Base-by-base conservation (phyloP, 2,888 invertebrate genomes). In the Pterostichus madidus region DNA sequence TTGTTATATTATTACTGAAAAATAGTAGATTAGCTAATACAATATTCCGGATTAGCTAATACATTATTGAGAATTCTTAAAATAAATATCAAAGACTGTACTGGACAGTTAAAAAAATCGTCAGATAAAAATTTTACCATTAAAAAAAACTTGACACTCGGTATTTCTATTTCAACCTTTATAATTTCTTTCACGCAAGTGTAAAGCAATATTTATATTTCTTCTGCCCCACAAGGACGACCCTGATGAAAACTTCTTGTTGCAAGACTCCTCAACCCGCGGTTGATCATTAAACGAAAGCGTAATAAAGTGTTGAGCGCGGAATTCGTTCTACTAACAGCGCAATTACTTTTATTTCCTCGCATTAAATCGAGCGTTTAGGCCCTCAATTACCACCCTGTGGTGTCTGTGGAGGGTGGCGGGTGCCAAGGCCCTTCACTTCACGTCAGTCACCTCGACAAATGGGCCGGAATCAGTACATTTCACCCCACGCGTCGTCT, bases 331-430 rank as follows among this genome's bases (percentile, higher is more conserved):
- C 64, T 13, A n/a, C 35, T 64, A 64, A 64, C 64, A 64, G 64
- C 35, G 64, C 68, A 71, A 71, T 71, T 71, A 71, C 68, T 71
- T 71, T 71, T 71, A 71, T 71, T 71, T 71, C 17, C 68, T 32
- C 68, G 44, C 68, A 71, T 71, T 71, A 71, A 71, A 71, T 71
- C 44, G 68, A 71, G 68, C 68, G 68, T 71, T 71, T 71, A 71
- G 68, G 44, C 68, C 64, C 68, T 71, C 68, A 71, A 71, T 71
- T 71, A 71, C 68, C 64, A 64, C 32, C 35, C 15, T 8, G n/a
- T 6, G 49, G 49, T n/a, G 49, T n/a, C 49, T 11, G 13, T 5
- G 49, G 49, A 10, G 49, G 49, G 13, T 13, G 8, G 15, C 17
- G 17, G 17, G 56, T 52, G 52, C 52, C 52, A 13, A n/a, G 52